Evolutionary conservation across 2,888 invertebrate genomes (phyloP).

Genomic region (Hypena proboscidalis): DNA sequence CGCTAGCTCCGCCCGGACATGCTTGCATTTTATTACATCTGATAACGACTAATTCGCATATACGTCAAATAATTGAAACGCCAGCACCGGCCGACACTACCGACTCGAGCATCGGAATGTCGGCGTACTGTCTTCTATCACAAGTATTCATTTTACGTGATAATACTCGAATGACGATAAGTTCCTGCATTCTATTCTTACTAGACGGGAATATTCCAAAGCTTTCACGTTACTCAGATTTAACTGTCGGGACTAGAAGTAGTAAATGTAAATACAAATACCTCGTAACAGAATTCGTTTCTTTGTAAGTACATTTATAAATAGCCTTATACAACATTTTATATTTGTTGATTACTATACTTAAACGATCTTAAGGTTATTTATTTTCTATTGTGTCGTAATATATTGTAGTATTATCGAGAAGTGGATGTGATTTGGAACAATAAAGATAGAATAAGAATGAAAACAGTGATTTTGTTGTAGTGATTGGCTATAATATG

Average conservation of each 20-base stretch:
- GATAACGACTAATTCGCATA: conserved; percentile 80
- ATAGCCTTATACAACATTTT: conserved; percentile 35
- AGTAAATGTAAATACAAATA: conserved; percentile 44
- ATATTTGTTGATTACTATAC: conserved; percentile 40
- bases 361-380: conserved; percentile 18
- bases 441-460: conserved; percentile 26
- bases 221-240: conserved; percentile 33
- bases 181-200: conserved; percentile 42
- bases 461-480: conserved; percentile 13
- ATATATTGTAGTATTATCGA: conserved; percentile 18
- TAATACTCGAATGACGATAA: conserved; percentile 45
- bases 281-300: conserved; percentile 35
- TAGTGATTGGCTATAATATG: conserved; percentile 1
- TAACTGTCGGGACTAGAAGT: conserved; percentile 31
- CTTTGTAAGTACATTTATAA: conserved; percentile 44
- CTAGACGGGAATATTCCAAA: conserved; percentile 30
- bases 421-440: conserved; percentile 18
- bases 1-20: conserved; percentile 56
- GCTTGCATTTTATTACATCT: conserved; percentile 81
- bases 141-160: conserved; percentile 52
- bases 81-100: conserved; percentile 45
- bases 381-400: conserved; percentile 28
- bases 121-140: conserved; percentile 50
- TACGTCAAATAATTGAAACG: conserved; percentile 77
- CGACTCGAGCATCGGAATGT: conserved; percentile 51